Evolutionary conservation across 2,888 invertebrate species (phyloP), one percentile per base, ranked within the genome.

Genomic region (Villa cingulata): DNA sequence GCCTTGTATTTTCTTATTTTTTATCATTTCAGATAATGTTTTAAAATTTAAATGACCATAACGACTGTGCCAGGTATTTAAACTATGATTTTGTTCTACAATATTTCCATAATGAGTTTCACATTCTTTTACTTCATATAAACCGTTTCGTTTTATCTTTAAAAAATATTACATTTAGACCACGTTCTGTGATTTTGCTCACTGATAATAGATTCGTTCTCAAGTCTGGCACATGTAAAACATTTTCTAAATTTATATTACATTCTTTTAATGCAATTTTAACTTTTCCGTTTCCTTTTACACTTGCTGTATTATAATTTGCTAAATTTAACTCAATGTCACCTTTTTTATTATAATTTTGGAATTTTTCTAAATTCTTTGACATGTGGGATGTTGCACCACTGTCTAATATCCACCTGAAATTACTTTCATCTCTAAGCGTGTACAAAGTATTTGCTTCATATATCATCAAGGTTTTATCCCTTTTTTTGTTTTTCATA

Each of bases 1-100:
- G n/a, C 41, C 44, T 18, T 18, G 23, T 36, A 48, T 27, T 36
- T 36, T 40, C 17, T 43, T 27, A 18, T 48, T 27, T 12, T 40
- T 39, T 32, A 18, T 41, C 3, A 43, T 40, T 3, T 44, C 39
- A 14, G 40, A 19, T 16, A 48, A 19, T 29, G 36, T 37, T 48
- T 48, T 7, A n/a, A n/a, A n/a, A n/a, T n/a, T n/a, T n/a, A n/a
- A n/a, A n/a, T n/a, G n/a, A n/a, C n/a, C n/a, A n/a, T 44, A 32
- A 15, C 41, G 48, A 12, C 48, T 41, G n/a, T 20, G 40, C n/a
- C n/a, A n/a, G n/a, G n/a, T n/a, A n/a, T n/a, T n/a, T n/a, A n/a
- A n/a, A n/a, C n/a, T n/a, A n/a, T n/a, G n/a, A n/a, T n/a, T n/a
- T n/a, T n/a, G n/a, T n/a, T n/a, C n/a, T n/a, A n/a, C n/a, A n/a